Conservation (phyloP, 2,113 vertebrate species). For the Colossoma macropomum region DNA sequence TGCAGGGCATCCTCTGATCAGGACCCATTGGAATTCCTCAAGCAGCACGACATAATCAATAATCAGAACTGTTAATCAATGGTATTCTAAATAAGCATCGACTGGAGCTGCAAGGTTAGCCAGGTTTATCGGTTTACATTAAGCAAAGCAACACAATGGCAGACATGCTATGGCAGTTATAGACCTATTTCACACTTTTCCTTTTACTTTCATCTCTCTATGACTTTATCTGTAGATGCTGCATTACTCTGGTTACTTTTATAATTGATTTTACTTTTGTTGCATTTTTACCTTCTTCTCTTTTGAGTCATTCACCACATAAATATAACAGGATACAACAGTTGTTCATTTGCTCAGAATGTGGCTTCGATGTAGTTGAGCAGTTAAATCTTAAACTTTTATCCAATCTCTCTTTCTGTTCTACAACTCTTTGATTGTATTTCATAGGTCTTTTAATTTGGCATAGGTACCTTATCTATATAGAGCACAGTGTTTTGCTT, state of each 20-base stretch:
- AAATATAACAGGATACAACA: neutral
- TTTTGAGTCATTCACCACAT: neutral
- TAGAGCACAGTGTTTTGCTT: slow-evolving; percentile 63
- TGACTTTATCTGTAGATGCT: slow-evolving; percentile 6
- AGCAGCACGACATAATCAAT: slow-evolving; percentile 81
- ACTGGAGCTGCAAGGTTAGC: slow-evolving; percentile 80
- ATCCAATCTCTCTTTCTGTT: neutral
- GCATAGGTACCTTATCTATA: slow-evolving; percentile 65
- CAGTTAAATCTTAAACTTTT: neutral
- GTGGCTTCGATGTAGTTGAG: too few relatives aligned
- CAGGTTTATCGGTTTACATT: slow-evolving; percentile 82
- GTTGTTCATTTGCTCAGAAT: too few relatives aligned
- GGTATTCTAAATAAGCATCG: slow-evolving; percentile 83
- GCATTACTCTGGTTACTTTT: slow-evolving; percentile 19
- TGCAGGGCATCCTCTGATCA: slow-evolving; percentile 75
- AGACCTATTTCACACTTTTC: slow-evolving; percentile 51
- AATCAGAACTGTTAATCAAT: slow-evolving; percentile 86
- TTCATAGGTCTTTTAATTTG: neutral
- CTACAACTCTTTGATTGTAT: neutral
- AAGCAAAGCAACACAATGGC: slow-evolving; percentile 79
- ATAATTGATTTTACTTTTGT: slow-evolving; percentile 3
- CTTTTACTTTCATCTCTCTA: neutral
- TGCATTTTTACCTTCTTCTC: neutral
- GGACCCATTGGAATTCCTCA: slow-evolving; percentile 76
- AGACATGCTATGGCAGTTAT: slow-evolving; percentile 67